Conservation (phyloP, 2,113 vertebrate genomes). For the Sceloporus undulatus region DNA sequence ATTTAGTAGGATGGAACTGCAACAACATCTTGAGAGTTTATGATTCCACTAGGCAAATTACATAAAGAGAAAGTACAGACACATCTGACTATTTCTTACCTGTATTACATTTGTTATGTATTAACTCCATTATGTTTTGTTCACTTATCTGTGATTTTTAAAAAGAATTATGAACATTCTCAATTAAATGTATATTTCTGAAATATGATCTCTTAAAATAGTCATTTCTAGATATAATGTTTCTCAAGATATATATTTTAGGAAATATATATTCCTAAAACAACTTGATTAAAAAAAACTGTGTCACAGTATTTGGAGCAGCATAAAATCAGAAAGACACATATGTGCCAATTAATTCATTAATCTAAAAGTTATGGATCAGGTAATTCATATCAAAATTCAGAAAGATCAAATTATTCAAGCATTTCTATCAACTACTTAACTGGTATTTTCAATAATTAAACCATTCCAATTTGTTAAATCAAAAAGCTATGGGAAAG, state of each 20-base stretch:
- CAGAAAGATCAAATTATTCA: background rate
- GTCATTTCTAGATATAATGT: background rate
- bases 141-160: no score
- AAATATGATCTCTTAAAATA: background rate
- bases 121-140: background rate
- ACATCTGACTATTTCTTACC: background rate
- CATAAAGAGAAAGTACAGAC: background rate
- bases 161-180: background rate
- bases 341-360: no score
- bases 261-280: background rate
- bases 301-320: background rate
- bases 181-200: background rate
- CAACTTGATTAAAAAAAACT: no score
- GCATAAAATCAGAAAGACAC: no score
- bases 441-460: background rate
- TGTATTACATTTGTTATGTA: background rate
- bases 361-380: no score
- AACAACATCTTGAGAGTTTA: background rate
- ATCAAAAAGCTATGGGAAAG: no score
- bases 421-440: no score
- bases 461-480: background rate
- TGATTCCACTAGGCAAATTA: background rate
- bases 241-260: background rate
- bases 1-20: background rate
- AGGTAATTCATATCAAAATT: background rate